Base-by-base conservation (phyloP, 2,888 invertebrate genomes). In the Abrostola triplasia region DNA sequence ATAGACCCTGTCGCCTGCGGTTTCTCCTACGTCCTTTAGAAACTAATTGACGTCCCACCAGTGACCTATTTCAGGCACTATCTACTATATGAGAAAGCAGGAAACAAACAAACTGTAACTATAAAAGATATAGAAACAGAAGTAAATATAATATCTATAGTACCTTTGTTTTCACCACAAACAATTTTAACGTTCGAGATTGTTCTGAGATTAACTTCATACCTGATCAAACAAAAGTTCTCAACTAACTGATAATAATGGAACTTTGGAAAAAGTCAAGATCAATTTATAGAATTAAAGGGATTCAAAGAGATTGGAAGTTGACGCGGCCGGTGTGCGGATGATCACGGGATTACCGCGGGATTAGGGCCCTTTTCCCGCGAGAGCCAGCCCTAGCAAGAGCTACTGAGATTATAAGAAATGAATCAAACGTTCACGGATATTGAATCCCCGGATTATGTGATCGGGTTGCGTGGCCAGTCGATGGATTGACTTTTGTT, bases 381-480 rank as follows among this genome's bases (percentile, higher is more conserved):
- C 67, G 76, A 72, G 80, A 77, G 73, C 68, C 72, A 69, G 76
- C 74, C 73, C 76, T 69, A 70, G 83, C 84, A 87, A 87, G 24
- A 24, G 88, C 87, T 90, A 87, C 87, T 89, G 85, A 88, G 90
- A 92, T 91, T 90, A 89, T 86, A 88, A 88, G 90, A 88, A 90
- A 90, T 89, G 89, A 91, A 93, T 92, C 90, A 89, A 91, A 90
- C 84, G 86, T 79, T 80, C 80, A 69, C 55, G 80, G 87, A 88
- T 91, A 91, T 92, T 88, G 88, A 88, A 87, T 83, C 71, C 78
- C 73, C 70, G 77, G 81, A 81, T 78, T 79, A 76, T 56, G 48
- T 51, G 49, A 59, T 64, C 50, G 58, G 44, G 41, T 62, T 54
- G 6, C 42, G n/a, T 61, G 64, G 56, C 49, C 10, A 11, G 64